Conservation (phyloP, 2,113 vertebrate genomes). For the Camelus dromedarius region DNA sequence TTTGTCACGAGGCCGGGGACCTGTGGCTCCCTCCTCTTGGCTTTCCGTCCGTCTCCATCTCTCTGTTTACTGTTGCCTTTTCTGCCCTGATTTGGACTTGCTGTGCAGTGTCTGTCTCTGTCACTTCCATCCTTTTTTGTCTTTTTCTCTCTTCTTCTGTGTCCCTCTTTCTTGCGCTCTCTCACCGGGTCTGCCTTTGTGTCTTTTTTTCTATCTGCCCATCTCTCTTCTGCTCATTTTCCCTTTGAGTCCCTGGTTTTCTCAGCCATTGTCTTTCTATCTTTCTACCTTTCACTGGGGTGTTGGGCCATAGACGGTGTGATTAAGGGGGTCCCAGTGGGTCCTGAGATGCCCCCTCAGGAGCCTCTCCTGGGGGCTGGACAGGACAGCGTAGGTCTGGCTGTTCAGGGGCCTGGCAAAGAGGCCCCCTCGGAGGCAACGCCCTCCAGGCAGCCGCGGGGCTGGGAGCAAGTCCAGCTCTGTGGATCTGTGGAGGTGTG, state of each 20-base stretch:
- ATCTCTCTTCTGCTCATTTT: neutral
- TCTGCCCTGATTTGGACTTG: neutral
- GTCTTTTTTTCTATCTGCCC: neutral
- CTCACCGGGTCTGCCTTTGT: neutral
- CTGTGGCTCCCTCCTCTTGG: neutral
- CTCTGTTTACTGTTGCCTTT: neutral
- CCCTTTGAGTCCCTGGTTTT: neutral
- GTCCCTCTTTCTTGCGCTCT: neutral
- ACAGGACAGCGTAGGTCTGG: neutral
- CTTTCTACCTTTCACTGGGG: neutral
- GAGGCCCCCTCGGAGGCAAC: neutral
- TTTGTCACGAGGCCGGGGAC: neutral
- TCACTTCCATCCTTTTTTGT: neutral
- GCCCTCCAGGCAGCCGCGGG: neutral
- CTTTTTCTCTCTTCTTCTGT: neutral
- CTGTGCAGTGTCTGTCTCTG: neutral
- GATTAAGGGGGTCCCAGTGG: neutral
- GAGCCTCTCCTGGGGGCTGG: neutral
- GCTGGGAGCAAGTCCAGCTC: neutral
- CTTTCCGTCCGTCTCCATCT: neutral
- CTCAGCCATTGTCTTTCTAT: neutral
- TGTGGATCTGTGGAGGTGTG: slow-evolving; percentile 11
- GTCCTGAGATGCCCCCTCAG: rapidly evolving
- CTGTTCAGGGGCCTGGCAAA: rapidly evolving
- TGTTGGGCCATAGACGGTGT: neutral